Evolutionary conservation across 2,888 invertebrate genomes (phyloP), one percentile per base, ranked within the genome.

Genomic region (Sarcophaga subvicina): DNA sequence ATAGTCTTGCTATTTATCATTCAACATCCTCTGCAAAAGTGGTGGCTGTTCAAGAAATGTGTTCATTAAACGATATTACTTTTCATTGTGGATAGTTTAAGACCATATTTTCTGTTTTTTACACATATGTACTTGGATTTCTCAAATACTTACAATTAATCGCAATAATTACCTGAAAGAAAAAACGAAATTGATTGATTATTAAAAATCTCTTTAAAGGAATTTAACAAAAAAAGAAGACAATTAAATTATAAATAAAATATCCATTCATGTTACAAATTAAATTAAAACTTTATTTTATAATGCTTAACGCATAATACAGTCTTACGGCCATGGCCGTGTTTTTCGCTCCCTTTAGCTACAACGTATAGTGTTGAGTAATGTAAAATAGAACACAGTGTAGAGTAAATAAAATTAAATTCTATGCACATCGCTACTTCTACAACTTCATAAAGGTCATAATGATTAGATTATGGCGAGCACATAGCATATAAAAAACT

Each of bases 391-490:
- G 20, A 69, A 22, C n/a, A 20, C 2, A 79, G n/a, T 62, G 17
- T 37, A 76, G 47, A 82, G 63, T 75, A 75, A 66, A 84, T 81
- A 81, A 78, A 81, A 25, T 83, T 80, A 71, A 60, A 80, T 81
- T 75, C 75, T 75, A 27, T 69, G 63, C 81, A 78, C 66, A 83
- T 71, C 37, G 8, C 10, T 37, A 37, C 37, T 37, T 14, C 17
- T 83, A 79, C 67, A 87, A 75, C 69, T 84, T n/a, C 54, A 78
- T 77, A 83, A 80, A 84, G 83, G 81, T 84, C 86, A 81, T 76
- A 84, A 81, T 86, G 86, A 83, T 86, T 86, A 80, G 77, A 83
- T 86, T 86, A 86, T 80, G 77, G 79, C 14, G 62, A 20, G n/a
- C 59, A 80, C 59, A 80, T 37, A 10, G 8, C 37, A 37, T 37